Evolutionary conservation across 2,797 vertebrate genomes (phyloP), one percentile per base, ranked within the genome.

Genomic region (Oreochromis grahami): DNA sequence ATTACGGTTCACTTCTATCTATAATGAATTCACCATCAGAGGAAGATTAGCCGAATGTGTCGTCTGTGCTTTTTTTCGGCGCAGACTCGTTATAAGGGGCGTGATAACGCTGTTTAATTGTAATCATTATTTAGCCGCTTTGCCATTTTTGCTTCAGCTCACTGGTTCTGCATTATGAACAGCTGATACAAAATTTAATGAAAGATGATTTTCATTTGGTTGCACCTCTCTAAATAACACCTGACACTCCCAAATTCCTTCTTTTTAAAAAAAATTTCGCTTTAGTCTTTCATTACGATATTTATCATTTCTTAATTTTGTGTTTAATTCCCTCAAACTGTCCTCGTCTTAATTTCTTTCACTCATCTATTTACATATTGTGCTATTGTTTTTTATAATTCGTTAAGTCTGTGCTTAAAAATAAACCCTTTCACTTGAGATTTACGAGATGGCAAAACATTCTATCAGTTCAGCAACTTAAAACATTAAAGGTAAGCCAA

Each of bases 11-110:
- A 70, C 85, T 76, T 91, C 83, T 89, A 90, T 91, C 89, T 91
- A 90, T 93, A 93, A 93, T 93, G 90, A 88, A 90, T 90, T 89
- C 88, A 13, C 55, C 81, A 90, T 93, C 89, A 78, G 45, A 78
- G 74, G 81, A 3, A 88, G 89, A 91, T 93, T 89, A 90, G 68
- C 80, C 12, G 17, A n/a, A 43, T 29, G 86, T 74, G 87, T 58
- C 1, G 43, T 17, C 76, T 76, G 68, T 29, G 38, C 7, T 38
- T 38, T 51, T 80, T 82, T 82, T 43, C 1, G 10, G 24, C 4
- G 9, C 34, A 1, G 68, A 29, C 84, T 89, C 19, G 79, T 91
- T 87, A 84, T 83, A 77, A 86, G 43, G 68, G 26, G 68, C 68
- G 82, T 4, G 91, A 92, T 91, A 92, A 88, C 79, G 81, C 11